Conservation (phyloP, 2,888 invertebrate species). For the Hemicrepidius hirtus region DNA sequence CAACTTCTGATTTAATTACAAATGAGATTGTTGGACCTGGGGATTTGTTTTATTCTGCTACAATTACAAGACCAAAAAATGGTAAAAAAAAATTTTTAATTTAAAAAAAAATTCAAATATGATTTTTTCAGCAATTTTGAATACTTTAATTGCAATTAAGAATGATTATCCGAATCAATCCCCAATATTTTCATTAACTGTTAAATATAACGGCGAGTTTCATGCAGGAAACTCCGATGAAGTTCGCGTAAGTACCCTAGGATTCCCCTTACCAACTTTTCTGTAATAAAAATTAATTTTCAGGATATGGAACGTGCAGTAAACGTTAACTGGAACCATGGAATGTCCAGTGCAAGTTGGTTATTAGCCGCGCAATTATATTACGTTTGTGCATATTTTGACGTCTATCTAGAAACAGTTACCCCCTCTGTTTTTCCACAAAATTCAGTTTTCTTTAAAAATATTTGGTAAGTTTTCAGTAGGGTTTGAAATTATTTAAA, state of each 20-base stretch:
- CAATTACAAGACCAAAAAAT: slow-evolving; percentile 82
- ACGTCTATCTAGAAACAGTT: slow-evolving; percentile 89
- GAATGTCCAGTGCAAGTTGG: slow-evolving; percentile 68
- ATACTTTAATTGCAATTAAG: slow-evolving; percentile 85
- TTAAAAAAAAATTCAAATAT: not conserved
- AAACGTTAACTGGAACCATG: slow-evolving; percentile 77
- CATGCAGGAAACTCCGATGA: slow-evolving; percentile 81
- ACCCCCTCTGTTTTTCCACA: slow-evolving; percentile 83
- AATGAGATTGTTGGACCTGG: slow-evolving; percentile 77
- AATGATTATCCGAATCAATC: slow-evolving; percentile 88
- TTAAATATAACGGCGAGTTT: slow-evolving; percentile 83
- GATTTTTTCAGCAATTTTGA: slow-evolving; percentile 83
- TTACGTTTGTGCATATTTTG: slow-evolving; percentile 87
- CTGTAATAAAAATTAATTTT: too few species aligned
- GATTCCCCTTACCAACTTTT: too few species aligned
- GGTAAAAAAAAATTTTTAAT: slow-evolving; percentile 20
- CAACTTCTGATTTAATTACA: slow-evolving; percentile 74
- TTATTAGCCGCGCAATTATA: slow-evolving; percentile 87
- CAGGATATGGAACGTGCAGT: slow-evolving; percentile 73
- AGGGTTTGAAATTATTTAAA: not conserved
- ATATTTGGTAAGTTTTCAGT: slow-evolving; percentile 73
- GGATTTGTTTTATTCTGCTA: slow-evolving; percentile 85
- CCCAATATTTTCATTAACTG: slow-evolving; percentile 85
- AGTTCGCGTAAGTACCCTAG: slow-evolving; percentile 78
- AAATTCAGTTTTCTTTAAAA: slow-evolving; percentile 87